Evolutionary conservation across 2,797 vertebrate genomes (phyloP).

Genomic region (Erethizon dorsatum): DNA sequence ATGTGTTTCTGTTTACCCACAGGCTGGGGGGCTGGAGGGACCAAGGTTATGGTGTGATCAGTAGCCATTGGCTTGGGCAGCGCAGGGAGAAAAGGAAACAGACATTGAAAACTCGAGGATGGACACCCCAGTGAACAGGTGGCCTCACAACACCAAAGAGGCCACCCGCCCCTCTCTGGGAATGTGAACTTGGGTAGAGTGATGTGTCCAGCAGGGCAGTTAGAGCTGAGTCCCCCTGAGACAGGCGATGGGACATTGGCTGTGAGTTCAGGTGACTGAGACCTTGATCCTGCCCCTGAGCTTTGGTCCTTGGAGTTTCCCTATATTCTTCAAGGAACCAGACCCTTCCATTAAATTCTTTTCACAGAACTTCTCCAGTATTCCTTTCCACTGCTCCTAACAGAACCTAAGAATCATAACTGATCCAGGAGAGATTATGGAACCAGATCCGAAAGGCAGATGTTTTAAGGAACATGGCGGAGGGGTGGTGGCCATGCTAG

Average conservation of each 20-base stretch:
- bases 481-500: not conserved
- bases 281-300: not conserved
- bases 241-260: not conserved
- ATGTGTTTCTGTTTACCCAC: not conserved
- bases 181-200: not conserved
- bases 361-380: not conserved
- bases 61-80: not conserved
- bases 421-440: not conserved
- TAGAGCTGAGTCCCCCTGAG: not conserved
- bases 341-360: not conserved
- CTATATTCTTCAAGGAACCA: not conserved
- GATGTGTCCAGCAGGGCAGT: not conserved
- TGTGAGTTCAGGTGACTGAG: not conserved
- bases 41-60: not conserved
- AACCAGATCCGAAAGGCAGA: not conserved
- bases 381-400: not conserved
- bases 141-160: not conserved
- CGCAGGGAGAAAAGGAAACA: not conserved
- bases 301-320: not conserved
- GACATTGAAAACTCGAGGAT: not conserved
- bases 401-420: not conserved
- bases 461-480: too few species aligned
- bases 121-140: not conserved
- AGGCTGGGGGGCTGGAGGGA: not conserved
- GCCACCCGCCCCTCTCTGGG: not conserved